These are phyloP conservation scores for Tachyglossus aculeatus DNA, from an alignment of 2,797 vertebrate species.

Conservation along the genomic window DNA sequence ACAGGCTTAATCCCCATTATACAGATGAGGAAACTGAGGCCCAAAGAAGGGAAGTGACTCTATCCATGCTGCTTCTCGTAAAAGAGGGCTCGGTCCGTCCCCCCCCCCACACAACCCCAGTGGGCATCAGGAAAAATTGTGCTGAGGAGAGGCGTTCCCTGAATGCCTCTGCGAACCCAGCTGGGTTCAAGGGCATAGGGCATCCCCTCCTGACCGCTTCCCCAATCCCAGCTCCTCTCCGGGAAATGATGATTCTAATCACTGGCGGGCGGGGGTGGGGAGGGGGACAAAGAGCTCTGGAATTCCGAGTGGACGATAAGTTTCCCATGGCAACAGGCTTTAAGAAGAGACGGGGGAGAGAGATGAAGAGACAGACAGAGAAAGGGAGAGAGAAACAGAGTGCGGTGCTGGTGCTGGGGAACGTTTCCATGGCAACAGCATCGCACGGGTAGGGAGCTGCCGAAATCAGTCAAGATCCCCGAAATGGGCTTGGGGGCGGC, in stretches of 20 bases:
- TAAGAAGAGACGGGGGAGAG: constrained; percentile 60
- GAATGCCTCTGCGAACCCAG: too few species aligned
- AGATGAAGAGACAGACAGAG: constrained; percentile 53
- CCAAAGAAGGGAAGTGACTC: too few species aligned
- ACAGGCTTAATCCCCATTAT: too few species aligned
- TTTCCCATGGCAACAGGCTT: constrained; percentile 67
- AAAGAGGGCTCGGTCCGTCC: not conserved
- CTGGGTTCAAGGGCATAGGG: too few species aligned
- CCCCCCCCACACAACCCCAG: too few species aligned
- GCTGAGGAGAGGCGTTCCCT: too few species aligned
- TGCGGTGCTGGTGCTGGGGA: constrained; percentile 44
- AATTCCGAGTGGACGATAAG: constrained; percentile 58
- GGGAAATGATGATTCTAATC: too few species aligned
- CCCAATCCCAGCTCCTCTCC: constrained; percentile 8
- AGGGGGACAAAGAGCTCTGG: constrained; percentile 26
- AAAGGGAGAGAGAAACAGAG: constrained; percentile 48
- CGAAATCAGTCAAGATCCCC: constrained; percentile 71
- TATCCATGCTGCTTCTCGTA: not conserved
- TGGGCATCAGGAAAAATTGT: not conserved
- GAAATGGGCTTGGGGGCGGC: constrained; percentile 38
- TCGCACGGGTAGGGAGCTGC: constrained; percentile 65
- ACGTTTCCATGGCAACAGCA: constrained; percentile 75
- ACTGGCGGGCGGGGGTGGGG: too few species aligned
- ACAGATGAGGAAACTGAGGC: too few species aligned
- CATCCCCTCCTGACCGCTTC: not conserved